Base-by-base conservation (phyloP, 2,113 vertebrate species). In the Abramis brama region DNA sequence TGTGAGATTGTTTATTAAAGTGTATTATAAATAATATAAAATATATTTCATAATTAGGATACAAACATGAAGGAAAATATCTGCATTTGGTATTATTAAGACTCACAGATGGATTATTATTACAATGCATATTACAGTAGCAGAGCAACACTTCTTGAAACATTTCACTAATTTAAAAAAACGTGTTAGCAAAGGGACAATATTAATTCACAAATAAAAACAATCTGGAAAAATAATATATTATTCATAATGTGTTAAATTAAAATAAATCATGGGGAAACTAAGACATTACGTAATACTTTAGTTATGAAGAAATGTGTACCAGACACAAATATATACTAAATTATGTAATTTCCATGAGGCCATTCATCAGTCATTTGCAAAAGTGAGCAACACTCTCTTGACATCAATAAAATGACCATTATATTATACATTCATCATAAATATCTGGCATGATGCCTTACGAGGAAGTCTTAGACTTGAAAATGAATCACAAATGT, bases 391-490 rank as follows among this genome's bases (percentile, higher is more conserved):
- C 19, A 59, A 82, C 43, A 74, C 27, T 25, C n/a, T 71, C 27
- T 57, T 80, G 71, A 75, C 70, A n/a, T 62, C 50, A 80, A 68
- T 79, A 62, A 64, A 83, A 55, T 43, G 7, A 55, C n/a, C 68
- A 57, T 79, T 64, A 82, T 82, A 78, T 75, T 83, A 88, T 83
- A 90, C 62, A 85, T 43, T 47, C 85, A 27, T 89, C 91, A 92
- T 93, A 95, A 93, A 94, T 92, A 91, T 87, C 43, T 88, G 93
- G 91, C 89, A 89, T 87, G 83, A 0, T 85, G 89, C 91, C 93
- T 91, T 91, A 93, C 91, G 47, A 59, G 59, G 82, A 85, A 88
- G 85, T 81, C 52, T 76, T 75, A 83, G 70, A 85, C 87, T 88
- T 88, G 62, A 68, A 68, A 50, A 59, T 76, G 52, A 80, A 70